Evolutionary conservation across 2,113 vertebrate species (phyloP).

Genomic region (Cynoglossus semilaevis): DNA sequence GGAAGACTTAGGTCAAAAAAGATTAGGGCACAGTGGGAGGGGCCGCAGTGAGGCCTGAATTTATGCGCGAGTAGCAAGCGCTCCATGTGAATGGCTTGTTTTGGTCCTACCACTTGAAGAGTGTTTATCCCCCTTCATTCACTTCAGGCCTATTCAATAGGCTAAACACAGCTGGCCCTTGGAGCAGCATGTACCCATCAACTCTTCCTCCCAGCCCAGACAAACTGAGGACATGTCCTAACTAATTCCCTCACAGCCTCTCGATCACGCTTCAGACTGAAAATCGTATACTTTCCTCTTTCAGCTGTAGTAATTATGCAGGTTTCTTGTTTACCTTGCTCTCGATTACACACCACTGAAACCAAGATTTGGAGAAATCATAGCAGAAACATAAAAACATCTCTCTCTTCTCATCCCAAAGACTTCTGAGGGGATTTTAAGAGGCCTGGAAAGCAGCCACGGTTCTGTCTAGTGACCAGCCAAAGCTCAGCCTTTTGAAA

Average conservation of each 20-base stretch:
- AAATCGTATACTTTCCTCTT: conserved; percentile 10
- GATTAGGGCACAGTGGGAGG: conserved; percentile 44
- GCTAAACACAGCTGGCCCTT: conserved; percentile 69
- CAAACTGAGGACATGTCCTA: conserved; percentile 65
- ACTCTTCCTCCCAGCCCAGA: conserved; percentile 47
- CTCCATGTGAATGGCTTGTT: conserved; percentile 72
- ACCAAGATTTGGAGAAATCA: conserved; percentile 1
- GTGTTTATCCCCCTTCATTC: conserved; percentile 72
- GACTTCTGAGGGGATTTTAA: conserved; percentile 15
- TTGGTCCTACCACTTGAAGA: conserved; percentile 72
- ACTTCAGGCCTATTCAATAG: conserved; percentile 62
- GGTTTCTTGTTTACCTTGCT: conserved; percentile 4
- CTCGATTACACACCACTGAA: not conserved
- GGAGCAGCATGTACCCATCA: conserved; percentile 68
- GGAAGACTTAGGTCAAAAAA: conserved; percentile 21
- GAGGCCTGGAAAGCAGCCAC: conserved; percentile 34
- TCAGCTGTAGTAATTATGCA: conserved; percentile 6
- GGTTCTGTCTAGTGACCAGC: conserved; percentile 21
- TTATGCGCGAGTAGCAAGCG: conserved; percentile 63
- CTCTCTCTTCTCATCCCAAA: conserved; percentile 5
- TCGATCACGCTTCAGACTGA: conserved; percentile 25
- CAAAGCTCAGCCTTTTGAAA: conserved; percentile 14
- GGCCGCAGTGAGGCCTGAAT: conserved; percentile 48
- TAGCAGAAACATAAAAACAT: conserved; percentile 12
- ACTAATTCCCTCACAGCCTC: conserved; percentile 58